Evolutionary conservation across 1,140 invertebrate genomes (phyloP), one percentile per base, ranked within the genome.

Genomic region (Caligus rogercresseyi): DNA sequence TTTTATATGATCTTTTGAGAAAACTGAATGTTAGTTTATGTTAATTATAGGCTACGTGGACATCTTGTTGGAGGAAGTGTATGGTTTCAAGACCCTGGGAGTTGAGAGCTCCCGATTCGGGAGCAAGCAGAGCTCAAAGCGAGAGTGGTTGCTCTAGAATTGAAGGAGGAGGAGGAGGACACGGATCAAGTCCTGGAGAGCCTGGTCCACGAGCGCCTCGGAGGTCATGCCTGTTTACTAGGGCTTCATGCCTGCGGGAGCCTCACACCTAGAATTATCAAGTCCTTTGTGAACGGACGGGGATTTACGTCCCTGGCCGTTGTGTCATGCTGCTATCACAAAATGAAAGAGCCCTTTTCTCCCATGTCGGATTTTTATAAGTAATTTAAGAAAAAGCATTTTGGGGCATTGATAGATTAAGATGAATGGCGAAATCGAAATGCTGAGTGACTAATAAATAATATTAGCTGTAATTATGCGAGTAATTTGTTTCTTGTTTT

Each of bases 291-390:
- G 15, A 73, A 78, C 66, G 79, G 83, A 72, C 69, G 75, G 21
- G 68, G 73, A 24, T 80, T 80, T 2, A 74, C 74, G 56, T 72
- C 77, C 18, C 67, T 89, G 14, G 77, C 83, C 52, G 78, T 89
- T 31, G 81, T 89, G 72, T 83, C 86, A 3, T 92, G 88, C 69
- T 92, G 88, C 68, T 91, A 91, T 69, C 87, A 90, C 72, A 86
- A 85, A 71, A 74, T 87, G 63, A 67, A 68, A 0, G 53, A 11
- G 31, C 31, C 31, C 7, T 43, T 43, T 43, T 11, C 31, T 43
- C 31, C 31, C 7, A 43, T 43, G 31, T 43, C 31, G n/a, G n/a
- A 43, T 11, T 43, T 43, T n/a, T 43, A 11, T n/a, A 43, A n/a
- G n/a, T 7, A 43, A 43, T n/a, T n/a, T n/a, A n/a, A n/a, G n/a